A percentile compares a stretch with the other conserved stretches of the same genome.
Conservation (phyloP, 37 sponge, comb jelly and placozoan genomes). For the Mnemiopsis leidyi region DNA sequence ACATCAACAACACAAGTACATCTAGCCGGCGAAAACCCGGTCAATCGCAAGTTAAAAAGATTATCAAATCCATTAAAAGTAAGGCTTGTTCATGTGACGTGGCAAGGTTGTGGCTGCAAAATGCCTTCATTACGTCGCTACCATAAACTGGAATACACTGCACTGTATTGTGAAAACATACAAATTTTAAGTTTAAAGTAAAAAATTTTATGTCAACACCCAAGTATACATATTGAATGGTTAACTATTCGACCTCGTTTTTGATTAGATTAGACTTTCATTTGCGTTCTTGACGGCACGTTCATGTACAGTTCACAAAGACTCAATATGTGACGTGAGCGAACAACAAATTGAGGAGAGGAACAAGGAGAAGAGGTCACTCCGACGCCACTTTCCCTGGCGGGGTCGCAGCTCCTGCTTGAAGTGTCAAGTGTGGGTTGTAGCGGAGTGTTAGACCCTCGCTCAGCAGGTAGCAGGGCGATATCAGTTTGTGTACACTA, state of each 20-base stretch:
- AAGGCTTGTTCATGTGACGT: background rate
- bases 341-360: background rate
- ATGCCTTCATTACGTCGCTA: slow-evolving; percentile 17
- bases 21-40: background rate
- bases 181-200: slow-evolving; percentile 35
- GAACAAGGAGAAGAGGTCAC: background rate
- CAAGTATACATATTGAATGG: slow-evolving; percentile 53
- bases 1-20: background rate
- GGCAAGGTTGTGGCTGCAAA: slow-evolving; percentile 8
- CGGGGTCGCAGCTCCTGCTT: background rate
- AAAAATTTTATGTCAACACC: slow-evolving; percentile 55
- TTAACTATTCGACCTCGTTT: slow-evolving; percentile 44
- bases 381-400: background rate
- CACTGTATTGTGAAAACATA: slow-evolving; percentile 50
- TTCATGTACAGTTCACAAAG: background rate
- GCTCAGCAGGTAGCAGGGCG: background rate
- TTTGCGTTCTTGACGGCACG: slow-evolving; percentile 52
- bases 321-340: background rate
- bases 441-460: background rate
- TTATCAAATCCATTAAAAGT: slow-evolving; percentile 1
- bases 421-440: background rate
- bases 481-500: background rate
- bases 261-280: slow-evolving; percentile 55
- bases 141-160: slow-evolving; percentile 25
- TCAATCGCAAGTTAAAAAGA: slow-evolving; percentile 33